These are phyloP conservation scores for Eupithecia dodoneata DNA, from an alignment of 2,888 invertebrate species.

Conservation along the genomic window DNA sequence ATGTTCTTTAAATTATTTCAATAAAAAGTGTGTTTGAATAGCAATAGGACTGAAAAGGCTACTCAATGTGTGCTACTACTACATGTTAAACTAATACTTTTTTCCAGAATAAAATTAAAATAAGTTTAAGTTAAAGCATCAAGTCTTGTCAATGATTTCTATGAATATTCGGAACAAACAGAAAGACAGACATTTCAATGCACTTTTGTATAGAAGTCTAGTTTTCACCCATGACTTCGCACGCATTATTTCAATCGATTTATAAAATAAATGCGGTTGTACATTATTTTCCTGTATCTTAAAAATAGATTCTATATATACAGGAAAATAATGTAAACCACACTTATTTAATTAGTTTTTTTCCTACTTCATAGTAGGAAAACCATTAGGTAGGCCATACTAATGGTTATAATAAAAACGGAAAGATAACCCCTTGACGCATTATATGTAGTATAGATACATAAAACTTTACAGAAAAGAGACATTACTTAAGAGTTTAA, in stretches of 20 bases:
- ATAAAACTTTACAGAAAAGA: background rate
- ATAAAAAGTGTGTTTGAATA: background rate
- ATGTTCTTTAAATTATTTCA: background rate
- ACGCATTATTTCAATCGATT: background rate
- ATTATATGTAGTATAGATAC: too few species aligned
- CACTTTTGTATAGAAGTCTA: background rate
- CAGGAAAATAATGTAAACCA: too few species aligned
- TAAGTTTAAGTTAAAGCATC: background rate
- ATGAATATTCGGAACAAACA: background rate
- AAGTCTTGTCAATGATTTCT: background rate
- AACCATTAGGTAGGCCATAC: too few species aligned
- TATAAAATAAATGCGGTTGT: background rate
- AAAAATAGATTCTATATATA: too few species aligned
- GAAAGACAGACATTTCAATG: background rate
- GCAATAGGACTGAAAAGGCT: background rate
- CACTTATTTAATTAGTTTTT: too few species aligned
- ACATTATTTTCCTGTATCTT: background rate
- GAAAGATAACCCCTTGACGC: too few species aligned
- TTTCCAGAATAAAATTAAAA: background rate
- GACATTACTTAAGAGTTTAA: background rate
- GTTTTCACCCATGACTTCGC: background rate
- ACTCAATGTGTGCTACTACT: background rate
- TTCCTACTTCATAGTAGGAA: too few species aligned
- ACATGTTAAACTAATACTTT: too few species aligned
- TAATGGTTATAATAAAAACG: too few species aligned